A percentile compares a stretch with the other conserved stretches of the same genome.
Conservation (phyloP, 1,140 invertebrate species). For the Ctenoplectra terminalis region DNA sequence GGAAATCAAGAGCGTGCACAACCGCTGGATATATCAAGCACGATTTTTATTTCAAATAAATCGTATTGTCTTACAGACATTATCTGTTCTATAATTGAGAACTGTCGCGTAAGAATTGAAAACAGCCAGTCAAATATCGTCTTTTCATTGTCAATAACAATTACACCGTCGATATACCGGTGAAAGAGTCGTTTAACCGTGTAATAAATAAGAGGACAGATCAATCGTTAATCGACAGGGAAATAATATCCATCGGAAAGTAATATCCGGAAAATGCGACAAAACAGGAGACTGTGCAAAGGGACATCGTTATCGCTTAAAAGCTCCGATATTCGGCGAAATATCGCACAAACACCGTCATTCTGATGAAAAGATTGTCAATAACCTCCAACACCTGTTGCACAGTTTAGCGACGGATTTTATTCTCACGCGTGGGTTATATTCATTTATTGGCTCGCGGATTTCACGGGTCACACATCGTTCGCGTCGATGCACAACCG, state of each 20-base stretch:
- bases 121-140: neutral
- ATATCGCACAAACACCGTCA: constrained; percentile 70
- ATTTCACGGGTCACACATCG: constrained; percentile 66
- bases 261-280: constrained; percentile 24
- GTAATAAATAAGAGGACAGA: constrained; percentile 3
- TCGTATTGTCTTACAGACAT: neutral
- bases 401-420: constrained; percentile 79
- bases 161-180: neutral
- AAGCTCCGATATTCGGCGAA: constrained; percentile 62
- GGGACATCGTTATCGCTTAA: constrained; percentile 45
- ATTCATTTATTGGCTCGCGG: constrained; percentile 70
- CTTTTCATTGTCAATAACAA: neutral
- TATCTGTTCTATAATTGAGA: neutral
- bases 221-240: constrained; percentile 38
- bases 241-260: constrained; percentile 24
- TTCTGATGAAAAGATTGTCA: constrained; percentile 73
- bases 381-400: constrained; percentile 78
- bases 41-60: constrained; percentile 5
- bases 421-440: constrained; percentile 75
- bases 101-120: neutral
- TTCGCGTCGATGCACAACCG: constrained; percentile 57
- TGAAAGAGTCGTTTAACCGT: neutral
- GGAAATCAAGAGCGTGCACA: neutral
- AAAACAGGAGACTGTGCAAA: constrained; percentile 7
- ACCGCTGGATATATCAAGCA: neutral